A percentile compares a stretch with the other conserved stretches of the same genome.
These are phyloP conservation scores for Palaemon carinicauda DNA, from an alignment of 1,140 invertebrate species.

Conservation along the genomic window DNA sequence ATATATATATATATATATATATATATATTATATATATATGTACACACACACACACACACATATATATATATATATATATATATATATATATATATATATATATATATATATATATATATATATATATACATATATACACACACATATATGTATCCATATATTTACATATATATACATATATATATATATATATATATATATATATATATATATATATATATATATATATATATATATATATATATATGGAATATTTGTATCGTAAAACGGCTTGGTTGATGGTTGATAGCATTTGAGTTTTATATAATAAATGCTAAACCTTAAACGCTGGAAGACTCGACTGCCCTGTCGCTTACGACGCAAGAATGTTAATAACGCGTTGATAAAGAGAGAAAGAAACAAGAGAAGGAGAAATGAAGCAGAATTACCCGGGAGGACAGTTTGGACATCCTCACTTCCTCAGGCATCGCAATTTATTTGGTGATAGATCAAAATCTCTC, in stretches of 20 bases:
- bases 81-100: slow-evolving; percentile 18
- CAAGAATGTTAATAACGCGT: no score
- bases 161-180: slow-evolving; percentile 4
- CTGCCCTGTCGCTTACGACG: no score
- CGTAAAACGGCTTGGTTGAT: not conserved
- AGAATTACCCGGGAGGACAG: no score
- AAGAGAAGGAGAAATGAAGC: no score
- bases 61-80: not conserved
- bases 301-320: no score
- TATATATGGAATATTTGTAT: not conserved
- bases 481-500: not conserved
- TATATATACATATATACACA: slow-evolving; percentile 20
- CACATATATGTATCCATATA: not conserved
- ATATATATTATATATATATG: not conserved
- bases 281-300: no score
- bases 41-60: not conserved
- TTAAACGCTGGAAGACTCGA: no score
- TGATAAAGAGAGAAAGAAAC: no score
- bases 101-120: slow-evolving; percentile 27
- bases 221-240: slow-evolving; percentile 12
- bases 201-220: slow-evolving; percentile 25
- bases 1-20: slow-evolving; percentile 1
- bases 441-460: no score
- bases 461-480: no score
- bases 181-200: slow-evolving; percentile 26